Evolutionary conservation across 2,797 vertebrate genomes (phyloP), one percentile per base, ranked within the genome.

Genomic region (Erithacus rubecula): DNA sequence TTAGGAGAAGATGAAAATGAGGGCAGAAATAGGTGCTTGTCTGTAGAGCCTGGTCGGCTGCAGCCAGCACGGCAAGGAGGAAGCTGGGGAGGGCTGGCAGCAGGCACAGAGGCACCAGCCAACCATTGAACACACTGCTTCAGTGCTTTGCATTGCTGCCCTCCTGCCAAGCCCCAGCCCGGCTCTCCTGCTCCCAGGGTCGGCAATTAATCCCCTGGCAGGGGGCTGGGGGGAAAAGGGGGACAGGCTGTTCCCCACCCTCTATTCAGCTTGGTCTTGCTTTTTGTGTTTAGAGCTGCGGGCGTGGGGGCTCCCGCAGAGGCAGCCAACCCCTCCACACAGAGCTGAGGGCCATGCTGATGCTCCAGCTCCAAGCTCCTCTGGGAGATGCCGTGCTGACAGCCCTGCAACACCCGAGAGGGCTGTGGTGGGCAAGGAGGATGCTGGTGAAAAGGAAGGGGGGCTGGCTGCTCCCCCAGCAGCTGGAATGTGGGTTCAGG

Each of bases 1-100:
- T 95, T 87, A 90, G 43, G 49, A 86, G 82, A 77, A 77, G 83
- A 89, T 71, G 87, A 89, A 94, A 94, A 95, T 39, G 51, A 92
- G 82, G 82, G 92, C 87, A 93, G 72, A 71, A 89, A 93, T 72
- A 93, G 89, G 53, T 75, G 79, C 43, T 44, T 71, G 79, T 80
- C 89, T 80, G 89, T 82, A 78, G 53, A 87, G 18, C 41, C 72
- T 47, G 82, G 65, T 69, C 8, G 0, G 13, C 58, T 15, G 32
- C 62, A 75, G 44, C 92, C 82, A 85, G 89, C 12, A 34, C 0
- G 1, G 88, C 39, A 15, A 84, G 68, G 68, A 90, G 72, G 55
- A 80, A 90, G 86, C 68, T 0, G 0, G 68, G 24, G 58, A 92
- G 44, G 81, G 70, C 86, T 87, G 74, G 79, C 29, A 10, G 85